Evolutionary conservation across 2,797 vertebrate species (phyloP), one percentile per base, ranked within the genome.

Genomic region (Meda fulgida): DNA sequence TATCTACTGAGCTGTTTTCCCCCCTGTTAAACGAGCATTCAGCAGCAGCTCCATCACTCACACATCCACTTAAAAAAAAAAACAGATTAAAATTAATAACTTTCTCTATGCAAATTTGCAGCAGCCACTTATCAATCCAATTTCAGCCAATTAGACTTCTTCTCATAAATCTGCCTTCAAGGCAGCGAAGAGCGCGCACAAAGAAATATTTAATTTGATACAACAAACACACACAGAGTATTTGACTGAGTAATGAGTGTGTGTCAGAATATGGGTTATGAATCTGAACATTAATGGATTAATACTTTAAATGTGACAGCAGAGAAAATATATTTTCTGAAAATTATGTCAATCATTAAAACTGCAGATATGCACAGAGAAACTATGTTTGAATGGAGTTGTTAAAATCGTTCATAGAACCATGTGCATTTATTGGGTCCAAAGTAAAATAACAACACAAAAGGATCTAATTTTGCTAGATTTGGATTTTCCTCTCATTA

Each of bases 81-180:
- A 71, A 71, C 21, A n/a, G 66, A 84, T 86, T 88, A 73, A 81
- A 86, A 81, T 88, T 86, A 71, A 85, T 80, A 46, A 77, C n/a
- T 73, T 72, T 65, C 34, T 53, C 65, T 86, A 91, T 87, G 87
- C 88, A 91, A 82, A 86, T 82, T 65, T 84, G 40, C 55, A 13
- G 23, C 34, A 23, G 67, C 66, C 58, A 36, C 67, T 51, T 84
- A 84, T 86, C 73, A 84, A 84, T 86, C 73, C 78, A 84, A 60
- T 84, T 86, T 70, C 66, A 53, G 55, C 63, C 71, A 86, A 86
- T 88, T 86, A 81, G 40, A 70, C 46, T 58, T 66, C 29, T 72
- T 77, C 85, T 81, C 72, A 60, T 88, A 86, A 86, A 88, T 86
- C 78, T 72, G 40, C 81, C 85, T 83, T 88, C 26, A 78, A 70